Base-by-base conservation (phyloP, 2,113 vertebrate genomes). In the Trichechus manatus region DNA sequence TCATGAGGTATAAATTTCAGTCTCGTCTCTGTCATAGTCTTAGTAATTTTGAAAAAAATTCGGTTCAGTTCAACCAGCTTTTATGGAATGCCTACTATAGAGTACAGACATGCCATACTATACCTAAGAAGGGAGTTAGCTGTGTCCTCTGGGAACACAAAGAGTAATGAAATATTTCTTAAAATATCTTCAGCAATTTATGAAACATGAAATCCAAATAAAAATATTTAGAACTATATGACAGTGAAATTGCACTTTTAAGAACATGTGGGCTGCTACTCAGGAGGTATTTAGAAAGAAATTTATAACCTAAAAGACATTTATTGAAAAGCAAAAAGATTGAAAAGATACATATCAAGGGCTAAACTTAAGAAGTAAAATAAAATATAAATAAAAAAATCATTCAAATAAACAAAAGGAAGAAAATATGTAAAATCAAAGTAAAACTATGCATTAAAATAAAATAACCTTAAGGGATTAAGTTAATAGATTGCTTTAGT, bases 291-390 rank as follows among this genome's bases (percentile, higher is more conserved):
- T 64, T 64, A 93, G 9, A 94, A 61, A 17, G 13, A 88, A 79
- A 78, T 63, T 13, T 95, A 64, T 77, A 83, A 77, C 50, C 23
- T 77, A 64, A 87, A 92, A 88, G 19, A 3, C 8, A 90, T 66
- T 89, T 83, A 83, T 36, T 39, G 81, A 72, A 87, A 87, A 90
- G 10, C 47, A 47, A 47, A 47, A 47, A 47, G 47, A 47, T 47
- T 72, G 2, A 93, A 90, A 87, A 50, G 42, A 47, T 33, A 66
- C 88, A 10, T 44, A 61, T 80, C 31, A 89, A 94, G 29, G 29
- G 22, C 36, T 94, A 66, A 70, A 79, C 29, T 91, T 19, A 92
- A 97, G 39, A 89, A 85, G 1, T 13, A 87, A 91, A 87, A 87
- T 33, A 47, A n/a, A 94, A 84, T 87, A 29, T 7, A 78, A 91